These are phyloP conservation scores for Strigamia transsilvanica DNA, from an alignment of 2,888 invertebrate species.

Conservation along the genomic window DNA sequence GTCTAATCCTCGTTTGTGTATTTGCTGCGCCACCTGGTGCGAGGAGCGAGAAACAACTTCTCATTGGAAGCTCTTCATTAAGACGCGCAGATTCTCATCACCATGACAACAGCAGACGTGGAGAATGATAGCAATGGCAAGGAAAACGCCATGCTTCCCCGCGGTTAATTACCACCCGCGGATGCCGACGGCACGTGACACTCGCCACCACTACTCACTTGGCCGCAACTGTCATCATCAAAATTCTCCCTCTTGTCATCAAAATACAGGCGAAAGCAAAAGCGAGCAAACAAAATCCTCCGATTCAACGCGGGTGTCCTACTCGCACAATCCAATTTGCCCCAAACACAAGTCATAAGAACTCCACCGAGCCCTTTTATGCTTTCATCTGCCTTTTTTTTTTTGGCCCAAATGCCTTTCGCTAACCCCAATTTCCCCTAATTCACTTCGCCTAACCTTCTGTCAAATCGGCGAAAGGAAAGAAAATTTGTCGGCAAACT, in stretches of 20 bases:
- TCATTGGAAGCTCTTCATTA: constrained; percentile 48
- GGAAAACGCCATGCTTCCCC: constrained; percentile 11
- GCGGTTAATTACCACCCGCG: constrained; percentile 41
- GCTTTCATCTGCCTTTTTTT: no score
- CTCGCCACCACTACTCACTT: constrained; percentile 3
- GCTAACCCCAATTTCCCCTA: no score
- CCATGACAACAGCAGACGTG: constrained; percentile 31
- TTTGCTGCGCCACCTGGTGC: constrained; percentile 42
- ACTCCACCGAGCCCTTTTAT: no score
- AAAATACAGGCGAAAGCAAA: no score
- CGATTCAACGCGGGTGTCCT: no score
- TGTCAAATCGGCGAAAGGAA: no score
- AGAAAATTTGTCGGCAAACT: no score
- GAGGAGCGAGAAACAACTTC: constrained; percentile 41
- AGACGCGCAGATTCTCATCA: constrained; percentile 43
- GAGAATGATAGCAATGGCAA: constrained; percentile 35
- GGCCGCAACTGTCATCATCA: background rate
- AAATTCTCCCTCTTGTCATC: background rate
- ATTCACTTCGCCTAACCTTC: no score
- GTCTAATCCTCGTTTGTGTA: constrained; percentile 46
- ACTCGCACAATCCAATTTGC: no score
- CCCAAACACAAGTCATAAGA: no score
- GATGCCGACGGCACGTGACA: constrained; percentile 33
- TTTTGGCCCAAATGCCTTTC: no score
- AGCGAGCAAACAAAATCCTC: no score